A percentile compares a stretch with the other conserved stretches of the same genome.
Conservation (phyloP, 2,888 invertebrate species). For the Laothoe populi region DNA sequence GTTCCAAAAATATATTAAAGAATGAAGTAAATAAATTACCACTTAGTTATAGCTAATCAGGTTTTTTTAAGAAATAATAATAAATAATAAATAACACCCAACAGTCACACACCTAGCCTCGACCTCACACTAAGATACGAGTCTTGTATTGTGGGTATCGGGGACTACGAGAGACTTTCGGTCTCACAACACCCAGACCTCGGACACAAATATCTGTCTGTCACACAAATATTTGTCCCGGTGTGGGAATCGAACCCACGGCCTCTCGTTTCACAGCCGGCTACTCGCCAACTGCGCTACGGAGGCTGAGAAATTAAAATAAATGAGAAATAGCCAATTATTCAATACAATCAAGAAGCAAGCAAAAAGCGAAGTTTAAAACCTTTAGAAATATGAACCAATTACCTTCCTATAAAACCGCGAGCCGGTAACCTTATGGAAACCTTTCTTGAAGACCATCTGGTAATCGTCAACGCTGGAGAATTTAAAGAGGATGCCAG, state of each 20-base stretch:
- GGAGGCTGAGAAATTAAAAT: too few relatives aligned
- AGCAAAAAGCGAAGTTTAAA: constrained; percentile 30
- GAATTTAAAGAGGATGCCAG: constrained; percentile 94
- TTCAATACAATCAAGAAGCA: constrained; percentile 22
- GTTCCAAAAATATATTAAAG: constrained; percentile 26
- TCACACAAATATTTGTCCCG: too few relatives aligned
- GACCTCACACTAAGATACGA: too few relatives aligned
- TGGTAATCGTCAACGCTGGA: constrained; percentile 94
- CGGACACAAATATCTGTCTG: too few relatives aligned
- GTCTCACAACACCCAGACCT: too few relatives aligned
- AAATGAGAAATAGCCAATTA: background rate
- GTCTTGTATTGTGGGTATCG: too few relatives aligned
- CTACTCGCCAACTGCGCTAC: too few relatives aligned
- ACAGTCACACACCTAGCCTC: too few relatives aligned
- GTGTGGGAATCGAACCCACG: too few relatives aligned
- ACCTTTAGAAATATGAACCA: constrained; percentile 36
- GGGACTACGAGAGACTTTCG: too few relatives aligned
- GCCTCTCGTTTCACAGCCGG: too few relatives aligned
- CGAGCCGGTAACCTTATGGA: constrained; percentile 94
- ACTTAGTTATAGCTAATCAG: background rate
- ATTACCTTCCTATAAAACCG: constrained; percentile 93
- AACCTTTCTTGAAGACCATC: constrained; percentile 93
- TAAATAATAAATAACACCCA: background rate
- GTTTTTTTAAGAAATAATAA: too few relatives aligned
- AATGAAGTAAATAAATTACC: background rate